Conservation (phyloP, 2,113 vertebrate species). For the Lagopus muta region DNA sequence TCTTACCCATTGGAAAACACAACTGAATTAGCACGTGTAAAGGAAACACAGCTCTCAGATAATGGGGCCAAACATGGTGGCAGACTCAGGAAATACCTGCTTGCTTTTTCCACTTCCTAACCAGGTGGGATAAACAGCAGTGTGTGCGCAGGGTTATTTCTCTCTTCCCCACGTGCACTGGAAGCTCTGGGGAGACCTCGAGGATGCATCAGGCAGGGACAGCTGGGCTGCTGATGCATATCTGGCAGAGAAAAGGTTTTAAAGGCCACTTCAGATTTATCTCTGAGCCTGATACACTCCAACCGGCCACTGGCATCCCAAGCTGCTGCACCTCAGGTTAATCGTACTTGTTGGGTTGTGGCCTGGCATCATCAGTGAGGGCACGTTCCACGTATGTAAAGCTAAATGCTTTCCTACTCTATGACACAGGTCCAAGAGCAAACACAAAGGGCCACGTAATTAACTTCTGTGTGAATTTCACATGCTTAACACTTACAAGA, state of each 20-base stretch:
- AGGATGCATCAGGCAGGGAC: neutral
- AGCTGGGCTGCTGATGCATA: neutral
- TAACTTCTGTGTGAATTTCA: constrained; percentile 67
- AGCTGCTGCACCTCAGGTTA: neutral
- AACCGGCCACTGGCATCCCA: neutral
- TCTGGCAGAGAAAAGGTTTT: neutral
- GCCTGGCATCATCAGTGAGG: neutral
- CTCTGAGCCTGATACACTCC: neutral
- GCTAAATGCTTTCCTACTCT: constrained; percentile 66
- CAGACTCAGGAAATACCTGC: constrained; percentile 12
- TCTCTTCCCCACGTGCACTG: neutral
- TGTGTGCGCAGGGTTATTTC: neutral
- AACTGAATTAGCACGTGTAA: constrained; percentile 16
- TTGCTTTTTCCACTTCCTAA: neutral
- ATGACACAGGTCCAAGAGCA: constrained; percentile 62
- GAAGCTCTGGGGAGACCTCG: constrained; percentile 24
- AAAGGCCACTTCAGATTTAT: constrained; percentile 3
- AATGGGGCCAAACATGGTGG: neutral
- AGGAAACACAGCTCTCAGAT: constrained; percentile 14
- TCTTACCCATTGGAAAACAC: neutral
- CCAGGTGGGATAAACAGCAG: neutral
- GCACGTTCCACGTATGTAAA: neutral
- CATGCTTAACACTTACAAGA: constrained; percentile 79
- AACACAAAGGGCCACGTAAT: constrained; percentile 68
- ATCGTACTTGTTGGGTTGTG: neutral